Evolutionary conservation across 2,888 invertebrate species (phyloP).

Genomic region (Aromia moschata): DNA sequence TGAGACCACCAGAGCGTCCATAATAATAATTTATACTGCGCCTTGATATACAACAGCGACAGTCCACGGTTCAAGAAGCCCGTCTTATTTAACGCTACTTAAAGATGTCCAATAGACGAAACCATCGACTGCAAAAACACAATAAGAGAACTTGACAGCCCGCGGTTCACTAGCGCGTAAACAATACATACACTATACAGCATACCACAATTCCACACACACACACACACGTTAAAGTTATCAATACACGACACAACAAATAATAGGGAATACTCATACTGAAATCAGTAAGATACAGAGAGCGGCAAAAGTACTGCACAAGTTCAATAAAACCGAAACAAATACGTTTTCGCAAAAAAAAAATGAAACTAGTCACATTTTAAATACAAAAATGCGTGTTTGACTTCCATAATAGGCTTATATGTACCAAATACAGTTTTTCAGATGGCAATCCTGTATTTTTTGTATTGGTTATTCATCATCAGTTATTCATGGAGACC

Average conservation of each 20-base stretch:
- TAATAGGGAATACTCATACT: no score
- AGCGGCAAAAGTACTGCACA: no score
- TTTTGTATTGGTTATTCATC: no score
- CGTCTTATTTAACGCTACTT: conserved; percentile 57
- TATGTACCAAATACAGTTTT: no score
- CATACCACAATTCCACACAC: conserved; percentile 11
- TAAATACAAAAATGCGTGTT: no score
- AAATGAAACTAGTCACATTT: no score
- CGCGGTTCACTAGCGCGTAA: conserved; percentile 28
- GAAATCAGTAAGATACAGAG: no score
- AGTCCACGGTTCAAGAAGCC: conserved; percentile 52
- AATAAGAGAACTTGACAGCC: conserved; percentile 51
- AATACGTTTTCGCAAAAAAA: no score
- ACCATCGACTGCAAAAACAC: conserved; percentile 53
- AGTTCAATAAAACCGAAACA: no score
- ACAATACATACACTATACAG: conserved; percentile 22
- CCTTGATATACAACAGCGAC: conserved; percentile 50
- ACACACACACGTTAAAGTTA: conserved; percentile 15
- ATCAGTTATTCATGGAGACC: no score
- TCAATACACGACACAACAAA: conserved; percentile 14
- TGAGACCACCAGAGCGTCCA: conserved; percentile 49
- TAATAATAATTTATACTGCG: conserved; percentile 47
- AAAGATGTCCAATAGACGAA: conserved; percentile 55
- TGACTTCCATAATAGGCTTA: no score
- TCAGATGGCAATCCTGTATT: no score